Evolutionary conservation across 2,888 invertebrate genomes (phyloP).

Genomic region (Scrobipalpa costella): DNA sequence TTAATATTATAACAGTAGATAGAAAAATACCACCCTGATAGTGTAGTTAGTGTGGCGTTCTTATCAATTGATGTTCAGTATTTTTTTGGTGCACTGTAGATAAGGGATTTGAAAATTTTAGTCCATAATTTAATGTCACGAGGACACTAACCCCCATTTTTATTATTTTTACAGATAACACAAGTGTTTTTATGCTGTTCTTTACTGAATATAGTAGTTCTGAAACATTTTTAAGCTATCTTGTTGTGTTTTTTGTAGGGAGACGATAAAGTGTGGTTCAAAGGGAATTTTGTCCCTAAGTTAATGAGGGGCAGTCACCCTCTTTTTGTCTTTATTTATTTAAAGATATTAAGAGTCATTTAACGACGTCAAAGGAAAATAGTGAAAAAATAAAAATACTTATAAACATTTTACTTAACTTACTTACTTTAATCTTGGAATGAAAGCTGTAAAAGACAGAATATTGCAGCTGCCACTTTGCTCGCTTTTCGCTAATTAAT

Average conservation of each 20-base stretch:
- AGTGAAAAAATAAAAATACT: too few species aligned
- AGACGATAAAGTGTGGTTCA: slow-evolving; percentile 1
- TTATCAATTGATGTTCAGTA: background rate
- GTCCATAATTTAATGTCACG: background rate
- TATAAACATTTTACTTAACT: too few species aligned
- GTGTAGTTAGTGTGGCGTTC: too few species aligned
- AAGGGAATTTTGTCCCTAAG: background rate
- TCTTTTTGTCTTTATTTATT: background rate
- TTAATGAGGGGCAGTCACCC: slow-evolving; percentile 8
- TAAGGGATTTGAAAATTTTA: slow-evolving; percentile 3
- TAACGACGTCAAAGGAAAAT: background rate
- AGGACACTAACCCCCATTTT: background rate
- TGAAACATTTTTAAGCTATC: background rate
- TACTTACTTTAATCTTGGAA: too few species aligned
- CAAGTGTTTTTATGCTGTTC: slow-evolving; percentile 6
- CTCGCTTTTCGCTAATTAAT: too few species aligned
- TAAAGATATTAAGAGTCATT: background rate
- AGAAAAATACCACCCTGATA: too few species aligned
- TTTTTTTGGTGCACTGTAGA: background rate
- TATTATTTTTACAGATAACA: slow-evolving; percentile 9
- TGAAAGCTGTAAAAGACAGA: too few species aligned
- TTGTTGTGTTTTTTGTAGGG: background rate
- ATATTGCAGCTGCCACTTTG: too few species aligned
- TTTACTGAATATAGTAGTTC: background rate
- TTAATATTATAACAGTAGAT: too few species aligned